These are phyloP conservation scores for Neosilurus mollespiculum DNA, from an alignment of 2,797 vertebrate species.

Conservation along the genomic window DNA sequence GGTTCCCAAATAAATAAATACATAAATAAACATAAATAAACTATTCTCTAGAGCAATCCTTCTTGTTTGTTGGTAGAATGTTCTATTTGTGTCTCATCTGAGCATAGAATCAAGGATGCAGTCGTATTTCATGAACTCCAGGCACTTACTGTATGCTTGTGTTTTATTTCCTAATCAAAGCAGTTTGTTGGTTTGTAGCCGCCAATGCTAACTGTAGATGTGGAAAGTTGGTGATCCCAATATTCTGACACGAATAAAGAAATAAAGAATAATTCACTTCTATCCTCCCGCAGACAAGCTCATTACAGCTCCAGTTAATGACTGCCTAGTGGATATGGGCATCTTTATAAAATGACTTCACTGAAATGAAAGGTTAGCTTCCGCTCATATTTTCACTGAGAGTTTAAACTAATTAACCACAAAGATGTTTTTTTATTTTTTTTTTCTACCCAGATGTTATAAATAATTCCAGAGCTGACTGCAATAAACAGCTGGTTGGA, in stretches of 20 bases:
- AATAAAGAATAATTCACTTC: background rate
- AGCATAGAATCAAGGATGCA: background rate
- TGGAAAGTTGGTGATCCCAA: background rate
- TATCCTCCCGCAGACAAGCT: background rate
- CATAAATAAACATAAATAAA: too few species aligned
- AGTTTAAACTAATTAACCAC: background rate
- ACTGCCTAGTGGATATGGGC: background rate
- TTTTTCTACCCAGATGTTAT: background rate
- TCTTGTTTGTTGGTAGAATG: background rate
- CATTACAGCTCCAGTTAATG: background rate
- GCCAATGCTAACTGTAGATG: background rate
- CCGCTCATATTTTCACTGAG: background rate
- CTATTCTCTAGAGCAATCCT: background rate
- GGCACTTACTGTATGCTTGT: background rate
- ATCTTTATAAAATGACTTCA: background rate
- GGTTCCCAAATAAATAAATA: too few species aligned
- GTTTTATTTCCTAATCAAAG: background rate
- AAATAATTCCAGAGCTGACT: background rate
- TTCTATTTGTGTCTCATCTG: slow-evolving; percentile 3
- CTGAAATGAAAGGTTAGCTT: background rate
- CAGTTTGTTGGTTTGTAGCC: background rate
- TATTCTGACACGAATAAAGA: background rate
- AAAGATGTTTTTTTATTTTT: background rate
- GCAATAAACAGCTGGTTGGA: background rate
- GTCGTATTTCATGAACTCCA: background rate